Evolutionary conservation across 2,113 vertebrate genomes (phyloP), one percentile per base, ranked within the genome.

Genomic region (Mormyrus iriodes): DNA sequence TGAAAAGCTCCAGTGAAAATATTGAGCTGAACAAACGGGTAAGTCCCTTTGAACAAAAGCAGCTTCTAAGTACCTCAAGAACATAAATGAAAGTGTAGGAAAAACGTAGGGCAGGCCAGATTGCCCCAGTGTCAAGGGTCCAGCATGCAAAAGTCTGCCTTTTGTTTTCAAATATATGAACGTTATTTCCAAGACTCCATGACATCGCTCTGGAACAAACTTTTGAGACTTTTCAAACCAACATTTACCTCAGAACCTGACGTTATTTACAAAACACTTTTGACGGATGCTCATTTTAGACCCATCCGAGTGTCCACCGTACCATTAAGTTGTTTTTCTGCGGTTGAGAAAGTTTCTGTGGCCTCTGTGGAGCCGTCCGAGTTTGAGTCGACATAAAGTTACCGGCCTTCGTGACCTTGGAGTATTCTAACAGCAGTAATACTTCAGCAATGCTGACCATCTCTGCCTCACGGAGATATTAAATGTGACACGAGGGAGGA

Each of bases 241-340:
- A 91, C 92, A 91, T 94, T 93, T 92, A 93, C 89, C 86, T 84
- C 92, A 90, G 61, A 91, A 89, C 88, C 88, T 88, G 35, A 89
- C 13, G 51, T 92, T 93, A 93, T 94, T 94, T 94, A 94, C 92
- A 93, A 94, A 93, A 92, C 76, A 55, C 84, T 90, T 92, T 82
- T 89, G 91, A 93, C 92, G 88, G 90, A 93, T 93, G 90, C 91
- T 90, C 92, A 19, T 49, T 0, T 89, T 90, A 89, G 87, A 90
- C 73, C 85, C 85, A 46, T 87, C 73, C 27, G 46, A 90, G 73
- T 89, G 51, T 10, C 89, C 90, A 31, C 76, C 91, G 76, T 89
- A 89, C 93, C 91, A 92, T 93, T 92, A 93, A 82, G 49, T 82
- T 89, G 85, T 82, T 90, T 44, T 87, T 13, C 85, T 90, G 89